Evolutionary conservation across 2,888 invertebrate species (phyloP).

Genomic region (Rugalucina vietnamica): DNA sequence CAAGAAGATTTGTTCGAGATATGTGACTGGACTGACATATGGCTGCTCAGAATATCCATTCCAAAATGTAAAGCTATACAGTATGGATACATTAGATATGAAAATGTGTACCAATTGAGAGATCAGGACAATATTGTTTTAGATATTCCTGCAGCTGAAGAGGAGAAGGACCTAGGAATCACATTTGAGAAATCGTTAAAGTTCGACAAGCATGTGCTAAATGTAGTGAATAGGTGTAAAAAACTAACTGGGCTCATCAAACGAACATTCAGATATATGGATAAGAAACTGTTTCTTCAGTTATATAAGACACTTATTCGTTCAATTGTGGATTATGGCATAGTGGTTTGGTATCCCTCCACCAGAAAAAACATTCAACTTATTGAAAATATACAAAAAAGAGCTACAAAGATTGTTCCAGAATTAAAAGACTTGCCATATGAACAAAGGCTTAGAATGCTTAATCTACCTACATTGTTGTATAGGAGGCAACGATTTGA

Average conservation of each 20-base stretch:
- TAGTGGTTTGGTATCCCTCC: background rate
- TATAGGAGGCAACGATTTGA: background rate
- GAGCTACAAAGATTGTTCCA: background rate
- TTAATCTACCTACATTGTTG: background rate
- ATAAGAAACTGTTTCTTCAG: background rate
- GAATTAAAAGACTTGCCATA: background rate
- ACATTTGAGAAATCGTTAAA: background rate
- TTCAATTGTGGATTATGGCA: background rate
- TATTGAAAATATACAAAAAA: background rate
- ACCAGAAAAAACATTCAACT: background rate
- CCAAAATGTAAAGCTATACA: background rate
- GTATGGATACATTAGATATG: background rate
- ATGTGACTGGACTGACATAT: background rate
- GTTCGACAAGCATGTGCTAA: background rate
- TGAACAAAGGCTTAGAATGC: background rate
- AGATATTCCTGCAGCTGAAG: background rate
- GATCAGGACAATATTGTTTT: background rate
- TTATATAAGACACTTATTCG: background rate
- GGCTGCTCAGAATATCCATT: background rate
- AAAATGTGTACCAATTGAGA: background rate
- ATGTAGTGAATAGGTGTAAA: background rate
- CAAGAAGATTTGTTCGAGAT: background rate
- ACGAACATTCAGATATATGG: background rate
- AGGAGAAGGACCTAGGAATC: background rate
- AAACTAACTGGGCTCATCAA: background rate